Conservation (phyloP, 2,888 invertebrate species). For the Drosophila quasianomalipes region DNA sequence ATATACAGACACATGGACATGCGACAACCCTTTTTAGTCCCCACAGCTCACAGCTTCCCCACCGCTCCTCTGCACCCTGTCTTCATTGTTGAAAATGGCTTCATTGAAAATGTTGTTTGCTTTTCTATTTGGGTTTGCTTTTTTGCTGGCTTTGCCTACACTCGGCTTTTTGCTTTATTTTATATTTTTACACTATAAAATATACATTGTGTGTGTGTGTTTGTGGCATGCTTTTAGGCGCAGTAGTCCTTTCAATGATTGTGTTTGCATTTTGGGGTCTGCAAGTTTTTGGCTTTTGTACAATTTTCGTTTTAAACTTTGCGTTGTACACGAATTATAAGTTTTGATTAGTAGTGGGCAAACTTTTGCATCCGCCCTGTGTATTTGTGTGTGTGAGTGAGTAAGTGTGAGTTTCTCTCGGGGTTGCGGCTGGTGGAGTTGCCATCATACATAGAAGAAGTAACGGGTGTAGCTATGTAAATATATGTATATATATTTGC, state of each 20-base stretch:
- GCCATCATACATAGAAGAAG: constrained; percentile 19
- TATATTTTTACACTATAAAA: constrained; percentile 81
- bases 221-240: constrained; percentile 56
- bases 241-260: constrained; percentile 59
- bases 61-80: neutral
- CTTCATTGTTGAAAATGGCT: constrained; percentile 72
- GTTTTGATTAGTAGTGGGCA: constrained; percentile 81
- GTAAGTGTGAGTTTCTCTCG: constrained; percentile 15
- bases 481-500: constrained; percentile 25
- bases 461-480: constrained; percentile 22
- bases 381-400: constrained; percentile 22
- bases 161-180: constrained; percentile 65
- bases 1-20: constrained; percentile 38
- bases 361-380: constrained; percentile 63
- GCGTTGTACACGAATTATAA: constrained; percentile 80
- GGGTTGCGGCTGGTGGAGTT: constrained; percentile 28
- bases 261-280: constrained; percentile 68
- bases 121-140: constrained; percentile 78
- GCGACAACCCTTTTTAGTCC: constrained; percentile 67
- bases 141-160: constrained; percentile 49
- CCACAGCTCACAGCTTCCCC: constrained; percentile 14
- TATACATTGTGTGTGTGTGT: constrained; percentile 60
- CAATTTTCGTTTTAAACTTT: constrained; percentile 81
- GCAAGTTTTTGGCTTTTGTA: constrained; percentile 78
- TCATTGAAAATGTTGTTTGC: constrained; percentile 81